phyloP scores from a whole-genome alignment of 2,888 invertebrate species.

The Pyrgus malvae region DNA sequence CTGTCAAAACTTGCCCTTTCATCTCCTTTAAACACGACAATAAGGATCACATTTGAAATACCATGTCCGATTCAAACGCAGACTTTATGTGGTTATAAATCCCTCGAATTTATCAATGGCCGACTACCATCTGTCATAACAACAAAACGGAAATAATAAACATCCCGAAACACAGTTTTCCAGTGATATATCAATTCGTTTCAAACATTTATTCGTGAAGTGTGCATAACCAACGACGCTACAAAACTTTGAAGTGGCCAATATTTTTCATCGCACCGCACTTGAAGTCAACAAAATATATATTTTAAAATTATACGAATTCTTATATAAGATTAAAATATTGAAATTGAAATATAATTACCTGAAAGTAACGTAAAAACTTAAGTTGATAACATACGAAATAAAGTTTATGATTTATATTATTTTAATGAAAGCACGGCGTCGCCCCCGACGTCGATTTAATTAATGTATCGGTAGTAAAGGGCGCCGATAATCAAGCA shows the following conservation, averaged over 20 bases:
- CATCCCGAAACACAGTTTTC: constrained; percentile 38
- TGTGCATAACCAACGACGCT: neutral
- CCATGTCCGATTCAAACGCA: neutral
- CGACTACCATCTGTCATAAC: constrained; percentile 69
- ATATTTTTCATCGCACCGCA: neutral
- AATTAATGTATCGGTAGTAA: constrained; percentile 57
- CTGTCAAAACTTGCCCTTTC: constrained; percentile 19
- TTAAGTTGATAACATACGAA: neutral
- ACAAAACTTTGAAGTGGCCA: constrained; percentile 7
- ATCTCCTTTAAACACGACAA: neutral
- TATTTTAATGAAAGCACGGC: constrained; percentile 41
- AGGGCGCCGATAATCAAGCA: constrained; percentile 53
- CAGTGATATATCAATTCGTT: constrained; percentile 11
- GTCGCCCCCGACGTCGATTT: constrained; percentile 41
- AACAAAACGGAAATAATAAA: constrained; percentile 67
- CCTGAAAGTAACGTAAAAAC: too few relatives aligned
- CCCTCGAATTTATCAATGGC: constrained; percentile 32
- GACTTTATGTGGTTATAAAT: constrained; percentile 17
- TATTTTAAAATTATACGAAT: neutral
- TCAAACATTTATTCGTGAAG: constrained; percentile 3
- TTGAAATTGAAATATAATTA: too few relatives aligned
- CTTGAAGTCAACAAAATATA: too few relatives aligned
- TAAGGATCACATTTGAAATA: constrained; percentile 9
- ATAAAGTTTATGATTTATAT: constrained; percentile 34
- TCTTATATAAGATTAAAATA: too few relatives aligned